Evolutionary conservation across 2,797 vertebrate genomes (phyloP), one percentile per base, ranked within the genome.

Genomic region (Cottoperca gobio): DNA sequence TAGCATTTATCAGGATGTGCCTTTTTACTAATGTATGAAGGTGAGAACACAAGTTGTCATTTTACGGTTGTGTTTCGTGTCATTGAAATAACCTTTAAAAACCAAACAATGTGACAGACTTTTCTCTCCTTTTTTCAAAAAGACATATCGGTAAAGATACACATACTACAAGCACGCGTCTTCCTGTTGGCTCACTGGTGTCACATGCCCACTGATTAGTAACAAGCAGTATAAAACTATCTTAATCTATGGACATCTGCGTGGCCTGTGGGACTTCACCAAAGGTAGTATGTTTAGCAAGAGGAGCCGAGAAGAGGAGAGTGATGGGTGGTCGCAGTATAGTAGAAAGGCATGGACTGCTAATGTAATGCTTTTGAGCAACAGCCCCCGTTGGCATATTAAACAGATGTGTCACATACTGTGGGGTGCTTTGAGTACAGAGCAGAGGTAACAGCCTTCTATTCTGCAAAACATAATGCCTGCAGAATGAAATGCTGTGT

Each of bases 391-490:
- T 53, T 67, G 73, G 63, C 80, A 35, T 69, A 39, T 75, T 69
- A 39, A 78, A 73, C 69, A 78, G 70, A 81, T 77, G 80, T 72
- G 37, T 50, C 48, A 48, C 71, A 73, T 3, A 16, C 23, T 42
- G 37, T 12, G 33, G 42, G 40, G 33, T 1, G 43, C 64, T 66
- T 43, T 21, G 7, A 83, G 67, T 57, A 48, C 21, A 16, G 28
- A 64, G 55, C 59, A 75, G 58, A 81, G 31, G 55, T 76, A 71
- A 83, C 54, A 82, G 46, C 14, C 48, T 48, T 65, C 26, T 10
- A 64, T 61, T 61, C 46, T 83, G 81, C 39, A 63, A 74, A 81
- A 72, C 75, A 76, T 8, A 73, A 63, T 4, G 77, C 68, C 76
- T 33, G 68, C 70, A 62, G 68, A 74, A 65, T 57, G 57, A 73